Conservation (phyloP, 35 echinoderm and acorn worm species). For the Anneissia japonica region DNA sequence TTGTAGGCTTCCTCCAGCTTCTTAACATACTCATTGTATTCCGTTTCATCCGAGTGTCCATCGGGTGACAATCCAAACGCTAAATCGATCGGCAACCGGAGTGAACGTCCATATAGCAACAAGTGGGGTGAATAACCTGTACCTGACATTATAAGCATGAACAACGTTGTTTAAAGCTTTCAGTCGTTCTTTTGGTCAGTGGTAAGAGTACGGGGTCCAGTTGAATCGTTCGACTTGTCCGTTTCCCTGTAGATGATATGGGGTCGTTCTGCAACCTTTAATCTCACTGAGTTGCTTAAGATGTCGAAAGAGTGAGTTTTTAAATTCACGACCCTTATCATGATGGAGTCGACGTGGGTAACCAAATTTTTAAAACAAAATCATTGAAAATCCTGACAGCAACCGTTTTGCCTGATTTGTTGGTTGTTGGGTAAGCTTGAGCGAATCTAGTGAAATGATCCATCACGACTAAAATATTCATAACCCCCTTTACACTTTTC, state of each 20-base stretch:
- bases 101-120: slow-evolving; percentile 33
- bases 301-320: slow-evolving; percentile 34
- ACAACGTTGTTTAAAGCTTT: slow-evolving; percentile 47
- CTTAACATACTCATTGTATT: too few relatives aligned
- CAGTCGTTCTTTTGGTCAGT: slow-evolving; percentile 12
- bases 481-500: slow-evolving; percentile 16
- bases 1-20: too few relatives aligned
- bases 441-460: slow-evolving; percentile 47
- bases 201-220: slow-evolving; percentile 28
- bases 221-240: slow-evolving; percentile 37
- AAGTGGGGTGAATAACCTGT: slow-evolving; percentile 49
- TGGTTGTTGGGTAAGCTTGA: slow-evolving; percentile 46
- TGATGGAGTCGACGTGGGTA: slow-evolving; percentile 42
- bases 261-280: slow-evolving; percentile 1
- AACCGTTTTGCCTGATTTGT: slow-evolving; percentile 45
- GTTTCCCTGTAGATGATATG: slow-evolving; percentile 41
- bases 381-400: slow-evolving; percentile 44
- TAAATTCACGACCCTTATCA: slow-evolving; percentile 38
- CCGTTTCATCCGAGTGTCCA: too few relatives aligned
- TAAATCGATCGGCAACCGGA: slow-evolving; percentile 37
- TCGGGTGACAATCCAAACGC: too few relatives aligned
- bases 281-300: slow-evolving; percentile 22
- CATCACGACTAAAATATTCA: slow-evolving; percentile 48
- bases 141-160: slow-evolving; percentile 37
- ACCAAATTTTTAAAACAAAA: slow-evolving; percentile 37